A percentile compares a stretch with the other conserved stretches of the same genome.
phyloP scores from a whole-genome alignment of 2,113 vertebrate species.

The Nyctereutes procyonoides region DNA sequence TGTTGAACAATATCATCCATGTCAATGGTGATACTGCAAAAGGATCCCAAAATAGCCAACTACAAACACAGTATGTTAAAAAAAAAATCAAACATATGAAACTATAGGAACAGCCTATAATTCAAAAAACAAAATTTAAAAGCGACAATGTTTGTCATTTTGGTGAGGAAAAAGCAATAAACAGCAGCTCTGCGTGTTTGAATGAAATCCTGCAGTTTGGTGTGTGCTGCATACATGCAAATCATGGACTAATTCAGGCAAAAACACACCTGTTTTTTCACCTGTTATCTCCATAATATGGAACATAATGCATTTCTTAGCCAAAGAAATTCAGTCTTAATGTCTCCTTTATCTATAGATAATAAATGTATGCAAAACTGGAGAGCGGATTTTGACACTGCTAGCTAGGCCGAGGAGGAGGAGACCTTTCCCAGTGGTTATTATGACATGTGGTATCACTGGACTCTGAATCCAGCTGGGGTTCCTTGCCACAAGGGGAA shows the following conservation, averaged over 20 bases:
- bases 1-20: neutral
- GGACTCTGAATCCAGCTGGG: neutral
- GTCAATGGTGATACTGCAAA: neutral
- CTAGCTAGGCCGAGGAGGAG: neutral
- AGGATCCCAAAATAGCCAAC: neutral
- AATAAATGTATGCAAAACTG: neutral
- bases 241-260: neutral
- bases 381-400: neutral
- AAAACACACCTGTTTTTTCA: neutral
- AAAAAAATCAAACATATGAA: neutral
- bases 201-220: neutral
- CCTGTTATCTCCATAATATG: neutral
- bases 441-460: neutral
- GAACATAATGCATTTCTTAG: neutral
- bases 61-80: neutral
- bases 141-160: neutral
- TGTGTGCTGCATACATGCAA: neutral
- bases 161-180: neutral
- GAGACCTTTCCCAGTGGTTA: neutral
- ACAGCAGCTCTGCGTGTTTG: neutral
- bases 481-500: slow-evolving; percentile 39
- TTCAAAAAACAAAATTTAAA: neutral
- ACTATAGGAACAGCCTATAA: neutral
- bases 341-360: neutral
- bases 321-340: neutral